A percentile compares a stretch with the other conserved stretches of the same genome.
phyloP scores from a whole-genome alignment of 2,797 vertebrate species.

The Hephaestus fuliginosus region DNA sequence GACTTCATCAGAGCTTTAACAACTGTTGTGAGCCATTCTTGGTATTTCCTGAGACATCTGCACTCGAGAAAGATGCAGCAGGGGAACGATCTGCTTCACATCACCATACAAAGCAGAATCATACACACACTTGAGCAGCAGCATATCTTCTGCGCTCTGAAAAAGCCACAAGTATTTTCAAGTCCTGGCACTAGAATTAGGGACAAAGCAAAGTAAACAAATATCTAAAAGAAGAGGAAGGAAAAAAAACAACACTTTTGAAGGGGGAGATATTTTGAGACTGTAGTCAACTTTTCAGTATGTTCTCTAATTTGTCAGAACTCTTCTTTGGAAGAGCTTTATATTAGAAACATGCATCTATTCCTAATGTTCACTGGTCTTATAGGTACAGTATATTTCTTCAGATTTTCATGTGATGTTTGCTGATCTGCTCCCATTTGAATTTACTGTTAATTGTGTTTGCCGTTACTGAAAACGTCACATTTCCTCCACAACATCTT shows the following conservation, averaged over 20 bases:
- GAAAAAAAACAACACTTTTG: neutral
- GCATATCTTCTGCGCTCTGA: neutral
- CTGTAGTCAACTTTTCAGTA: neutral
- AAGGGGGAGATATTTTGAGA: neutral
- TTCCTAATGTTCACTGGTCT: too few relatives aligned
- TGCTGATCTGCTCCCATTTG: too few relatives aligned
- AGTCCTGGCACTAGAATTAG: neutral
- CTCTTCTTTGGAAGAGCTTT: neutral
- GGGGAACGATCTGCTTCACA: neutral
- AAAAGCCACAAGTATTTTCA: neutral
- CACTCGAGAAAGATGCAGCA: neutral
- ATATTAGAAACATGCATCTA: too few relatives aligned
- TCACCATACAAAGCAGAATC: neutral
- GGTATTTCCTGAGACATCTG: slow-evolving; percentile 28
- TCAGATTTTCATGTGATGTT: too few relatives aligned
- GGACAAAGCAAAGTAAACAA: neutral
- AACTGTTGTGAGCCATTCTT: neutral
- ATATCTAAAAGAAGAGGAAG: neutral
- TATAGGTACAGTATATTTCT: too few relatives aligned
- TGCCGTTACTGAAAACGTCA: neutral
- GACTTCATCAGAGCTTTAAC: slow-evolving; percentile 2
- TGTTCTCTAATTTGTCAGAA: neutral
- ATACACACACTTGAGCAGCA: neutral
- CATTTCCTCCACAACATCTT: neutral
- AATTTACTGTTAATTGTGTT: neutral